Evolutionary conservation across 2,888 invertebrate genomes (phyloP).

Genomic region (Ochropacha duplaris): DNA sequence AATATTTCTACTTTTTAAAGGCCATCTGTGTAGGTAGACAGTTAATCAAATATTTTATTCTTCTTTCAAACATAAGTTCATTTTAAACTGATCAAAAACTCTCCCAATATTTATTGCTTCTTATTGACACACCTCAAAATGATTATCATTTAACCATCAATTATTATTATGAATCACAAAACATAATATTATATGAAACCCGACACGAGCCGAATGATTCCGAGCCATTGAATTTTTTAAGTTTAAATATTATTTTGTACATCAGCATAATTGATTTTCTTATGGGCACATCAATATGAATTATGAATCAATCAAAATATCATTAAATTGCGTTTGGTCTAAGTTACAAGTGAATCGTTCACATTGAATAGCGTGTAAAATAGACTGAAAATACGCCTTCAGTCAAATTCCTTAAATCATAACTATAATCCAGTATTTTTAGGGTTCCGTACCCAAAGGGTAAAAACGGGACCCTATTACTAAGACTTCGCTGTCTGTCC

Average conservation of each 20-base stretch:
- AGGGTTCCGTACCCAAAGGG: too few relatives aligned
- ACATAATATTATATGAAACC: constrained; percentile 8
- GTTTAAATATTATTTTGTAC: constrained; percentile 42
- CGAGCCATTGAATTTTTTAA: background rate
- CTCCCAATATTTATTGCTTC: background rate
- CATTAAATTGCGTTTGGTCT: constrained; percentile 38
- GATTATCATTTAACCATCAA: background rate
- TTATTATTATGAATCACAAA: constrained; percentile 1
- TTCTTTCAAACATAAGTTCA: background rate
- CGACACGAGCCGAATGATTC: constrained; percentile 15
- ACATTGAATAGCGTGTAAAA: too few relatives aligned
- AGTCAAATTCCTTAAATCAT: too few relatives aligned
- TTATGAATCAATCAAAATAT: constrained; percentile 70
- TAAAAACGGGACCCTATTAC: too few relatives aligned
- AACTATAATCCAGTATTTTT: too few relatives aligned
- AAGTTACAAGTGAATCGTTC: constrained; percentile 22
- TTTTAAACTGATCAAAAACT: background rate
- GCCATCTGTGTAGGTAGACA: too few relatives aligned
- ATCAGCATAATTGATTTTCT: constrained; percentile 64
- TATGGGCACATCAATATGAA: constrained; percentile 51
- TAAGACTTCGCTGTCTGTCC: too few relatives aligned
- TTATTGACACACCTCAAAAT: background rate
- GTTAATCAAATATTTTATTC: too few relatives aligned
- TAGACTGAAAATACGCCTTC: too few relatives aligned
- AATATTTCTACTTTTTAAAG: too few relatives aligned